Percentiles rank a stretch among this genome's conserved stretches.
phyloP scores from a whole-genome alignment of 2,888 invertebrate species.

The Caenorhabditis becei region DNA sequence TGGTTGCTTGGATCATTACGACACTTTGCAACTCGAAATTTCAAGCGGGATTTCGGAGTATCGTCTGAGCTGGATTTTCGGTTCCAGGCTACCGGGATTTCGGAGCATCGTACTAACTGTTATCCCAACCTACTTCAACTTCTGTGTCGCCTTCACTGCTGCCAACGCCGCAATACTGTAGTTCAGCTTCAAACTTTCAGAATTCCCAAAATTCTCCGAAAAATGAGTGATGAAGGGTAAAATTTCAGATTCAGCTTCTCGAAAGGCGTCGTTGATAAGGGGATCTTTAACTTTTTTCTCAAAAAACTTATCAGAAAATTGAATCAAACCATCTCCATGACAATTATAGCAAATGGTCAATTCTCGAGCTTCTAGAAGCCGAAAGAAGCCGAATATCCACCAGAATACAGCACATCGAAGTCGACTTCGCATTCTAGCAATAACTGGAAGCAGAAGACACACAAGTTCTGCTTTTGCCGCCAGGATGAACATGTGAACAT shows the following conservation, averaged over 20 bases:
- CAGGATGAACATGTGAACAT: neutral
- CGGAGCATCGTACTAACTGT: no score
- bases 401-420: neutral
- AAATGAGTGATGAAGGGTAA: slow-evolving; percentile 6
- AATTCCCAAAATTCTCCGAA: neutral
- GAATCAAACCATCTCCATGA: neutral
- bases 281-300: neutral
- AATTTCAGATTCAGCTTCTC: slow-evolving; percentile 23
- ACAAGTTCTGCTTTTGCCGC: neutral
- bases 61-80: no score
- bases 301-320: neutral
- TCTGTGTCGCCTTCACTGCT: slow-evolving; percentile 31
- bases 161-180: slow-evolving; percentile 51
- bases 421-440: neutral
- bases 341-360: slow-evolving; percentile 1
- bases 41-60: no score
- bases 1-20: no score
- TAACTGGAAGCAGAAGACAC: neutral
- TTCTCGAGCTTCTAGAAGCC: neutral
- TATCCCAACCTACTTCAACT: neutral
- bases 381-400: slow-evolving; percentile 1
- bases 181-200: slow-evolving; percentile 18
- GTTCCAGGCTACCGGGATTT: no score
- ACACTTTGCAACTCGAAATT: no score
- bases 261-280: slow-evolving; percentile 13